Base-by-base conservation (phyloP, 2,888 invertebrate species). In the Aelia acuminata region DNA sequence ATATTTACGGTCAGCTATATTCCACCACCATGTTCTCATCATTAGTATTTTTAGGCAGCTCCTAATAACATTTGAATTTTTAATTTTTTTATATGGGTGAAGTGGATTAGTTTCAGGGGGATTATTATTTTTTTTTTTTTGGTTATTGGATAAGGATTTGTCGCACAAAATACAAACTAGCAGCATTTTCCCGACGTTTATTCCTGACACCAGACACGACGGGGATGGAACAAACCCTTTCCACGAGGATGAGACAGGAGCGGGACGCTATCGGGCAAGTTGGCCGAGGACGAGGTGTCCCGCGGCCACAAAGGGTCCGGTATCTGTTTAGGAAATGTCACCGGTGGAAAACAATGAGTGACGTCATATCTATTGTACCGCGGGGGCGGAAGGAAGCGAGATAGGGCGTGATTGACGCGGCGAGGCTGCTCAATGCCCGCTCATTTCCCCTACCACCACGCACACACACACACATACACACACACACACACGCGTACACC, bases 371-470 rank as follows among this genome's bases (percentile, higher is more conserved):
- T 85, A 35, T 39, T 11, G 15, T 26, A 1, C 18, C 8, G 7
- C 20, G 3, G 84, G 70, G 63, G 80, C 84, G 87, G 70, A 84
- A 85, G 87, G 87, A 87, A 80, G 87, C 35, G 70, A 80, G 87
- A 80, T 87, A 87, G n/a, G 39, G 43, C 63, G 50, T 50, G 87
- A 85, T 87, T 89, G 89, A 89, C 89, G 87, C 80, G 85, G 43
- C 86, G 26, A 15, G n/a, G 15, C 43, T 86, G 43, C 49, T 70
- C 57, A 87, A 85, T 84, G 26, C 86, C 53, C 75, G 86, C 63
- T 48, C 84, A 57, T 39, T 26, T 85, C 63, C 88, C 97, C 93
- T n/a, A n/a, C n/a, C n/a, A n/a, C n/a, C n/a, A n/a, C 93, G 94
- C 94, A 91, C 91, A 92, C 92, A 91, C 91, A 4, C 92, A 84